Percentiles rank a stretch among this genome's conserved stretches.
phyloP scores from a whole-genome alignment of 2,888 invertebrate genomes.

The Pelosia muscerda region DNA sequence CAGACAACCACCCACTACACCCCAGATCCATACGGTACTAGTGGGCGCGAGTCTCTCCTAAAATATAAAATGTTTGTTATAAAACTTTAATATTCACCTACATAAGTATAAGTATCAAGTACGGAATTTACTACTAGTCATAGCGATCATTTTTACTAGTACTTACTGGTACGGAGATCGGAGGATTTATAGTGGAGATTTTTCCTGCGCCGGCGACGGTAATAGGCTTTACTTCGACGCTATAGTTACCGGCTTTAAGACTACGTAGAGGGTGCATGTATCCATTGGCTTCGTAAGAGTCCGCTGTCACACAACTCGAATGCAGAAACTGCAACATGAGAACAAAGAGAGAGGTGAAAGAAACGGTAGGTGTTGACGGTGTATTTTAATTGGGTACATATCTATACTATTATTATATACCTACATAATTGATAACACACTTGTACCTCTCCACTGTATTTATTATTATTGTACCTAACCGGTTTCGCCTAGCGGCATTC shows the following conservation, averaged over 20 bases:
- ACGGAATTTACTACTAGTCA: neutral
- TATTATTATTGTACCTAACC: too few relatives aligned
- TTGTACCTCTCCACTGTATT: too few relatives aligned
- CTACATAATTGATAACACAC: too few relatives aligned
- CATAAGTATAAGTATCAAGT: neutral
- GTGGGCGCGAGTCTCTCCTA: slow-evolving; percentile 67
- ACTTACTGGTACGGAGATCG: slow-evolving; percentile 88
- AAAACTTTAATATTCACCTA: neutral
- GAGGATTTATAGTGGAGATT: slow-evolving; percentile 82
- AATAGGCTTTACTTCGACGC: slow-evolving; percentile 91
- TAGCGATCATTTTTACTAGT: neutral
- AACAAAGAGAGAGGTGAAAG: neutral
- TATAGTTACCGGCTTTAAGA: slow-evolving; percentile 93
- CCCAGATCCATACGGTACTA: slow-evolving; percentile 70
- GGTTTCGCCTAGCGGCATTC: too few relatives aligned
- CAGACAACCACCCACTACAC: slow-evolving; percentile 66
- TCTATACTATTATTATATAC: too few relatives aligned
- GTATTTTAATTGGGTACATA: too few relatives aligned
- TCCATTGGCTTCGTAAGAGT: slow-evolving; percentile 84
- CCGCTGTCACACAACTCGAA: slow-evolving; percentile 89
- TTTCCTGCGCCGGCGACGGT: slow-evolving; percentile 92
- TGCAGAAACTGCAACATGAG: slow-evolving; percentile 65
- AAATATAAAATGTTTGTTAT: slow-evolving; percentile 5
- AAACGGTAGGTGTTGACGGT: neutral
- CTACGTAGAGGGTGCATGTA: slow-evolving; percentile 85